Evolutionary conservation across 2,888 invertebrate species (phyloP).

Genomic region (Yponomeuta plumbellus): DNA sequence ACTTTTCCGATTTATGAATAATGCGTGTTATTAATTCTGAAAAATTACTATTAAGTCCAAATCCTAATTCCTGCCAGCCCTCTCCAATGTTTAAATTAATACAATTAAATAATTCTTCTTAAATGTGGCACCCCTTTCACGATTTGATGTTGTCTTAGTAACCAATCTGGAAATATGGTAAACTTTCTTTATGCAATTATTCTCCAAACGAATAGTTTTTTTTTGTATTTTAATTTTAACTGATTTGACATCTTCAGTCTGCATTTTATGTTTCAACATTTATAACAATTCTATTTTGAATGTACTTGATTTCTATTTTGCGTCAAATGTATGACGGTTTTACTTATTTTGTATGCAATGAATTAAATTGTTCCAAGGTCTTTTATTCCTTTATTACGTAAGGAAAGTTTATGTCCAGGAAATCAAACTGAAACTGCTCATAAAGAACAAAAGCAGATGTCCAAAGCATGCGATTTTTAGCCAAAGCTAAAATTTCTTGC

Average conservation of each 20-base stretch:
- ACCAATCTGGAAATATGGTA: slow-evolving; percentile 17
- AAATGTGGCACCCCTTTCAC: slow-evolving; percentile 44
- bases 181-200: slow-evolving; percentile 1
- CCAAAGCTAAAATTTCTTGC: slow-evolving; percentile 11
- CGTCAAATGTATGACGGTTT: too few relatives aligned
- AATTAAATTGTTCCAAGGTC: not conserved
- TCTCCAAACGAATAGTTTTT: not conserved
- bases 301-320: too few relatives aligned
- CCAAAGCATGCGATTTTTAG: slow-evolving; percentile 5
- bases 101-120: slow-evolving; percentile 23
- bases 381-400: not conserved
- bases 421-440: slow-evolving; percentile 7
- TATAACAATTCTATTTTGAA: too few relatives aligned
- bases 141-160: slow-evolving; percentile 49
- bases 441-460: slow-evolving; percentile 5
- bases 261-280: too few relatives aligned
- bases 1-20: too few relatives aligned
- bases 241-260: too few relatives aligned
- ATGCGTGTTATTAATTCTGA: too few relatives aligned
- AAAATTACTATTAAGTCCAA: not conserved
- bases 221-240: too few relatives aligned
- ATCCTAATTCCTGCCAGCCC: slow-evolving; percentile 7
- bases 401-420: slow-evolving; percentile 8
- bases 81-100: slow-evolving; percentile 31
- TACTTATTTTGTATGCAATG: not conserved